phyloP scores from a whole-genome alignment of 2,113 vertebrate species.

The Podarcis cretensis region DNA sequence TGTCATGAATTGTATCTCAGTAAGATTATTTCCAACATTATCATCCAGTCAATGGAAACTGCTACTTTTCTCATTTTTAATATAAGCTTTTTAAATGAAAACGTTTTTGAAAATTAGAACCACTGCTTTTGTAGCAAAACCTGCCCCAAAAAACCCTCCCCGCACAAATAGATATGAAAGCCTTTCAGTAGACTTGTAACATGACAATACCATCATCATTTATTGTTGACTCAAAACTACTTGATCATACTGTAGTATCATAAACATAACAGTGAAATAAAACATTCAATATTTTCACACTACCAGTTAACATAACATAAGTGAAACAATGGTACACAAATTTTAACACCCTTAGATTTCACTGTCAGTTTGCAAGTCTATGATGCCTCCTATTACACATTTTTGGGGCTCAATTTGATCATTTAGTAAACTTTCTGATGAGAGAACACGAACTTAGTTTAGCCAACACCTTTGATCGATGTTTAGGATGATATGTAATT shows the following conservation, averaged over 20 bases:
- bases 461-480: background rate
- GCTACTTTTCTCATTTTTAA: background rate
- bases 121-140: background rate
- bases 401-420: background rate
- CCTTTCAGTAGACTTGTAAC: background rate
- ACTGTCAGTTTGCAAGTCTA: background rate
- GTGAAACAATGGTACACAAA: background rate
- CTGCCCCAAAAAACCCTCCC: too few relatives aligned
- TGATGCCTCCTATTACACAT: background rate
- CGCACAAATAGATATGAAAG: background rate
- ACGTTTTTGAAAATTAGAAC: background rate
- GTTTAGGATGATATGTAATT: too few relatives aligned
- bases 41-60: background rate
- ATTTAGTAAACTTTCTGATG: background rate
- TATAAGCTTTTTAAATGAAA: background rate
- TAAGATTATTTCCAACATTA: rapidly evolving
- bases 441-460: background rate
- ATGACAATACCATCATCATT: background rate
- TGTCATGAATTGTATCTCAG: constrained; percentile 12
- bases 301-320: background rate
- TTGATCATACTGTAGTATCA: background rate
- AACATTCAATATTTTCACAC: background rate
- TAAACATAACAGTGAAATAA: background rate
- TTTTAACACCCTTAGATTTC: background rate
- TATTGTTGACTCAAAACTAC: background rate